Conservation (phyloP, 2,888 invertebrate species). For the Callosobruchus maculatus region DNA sequence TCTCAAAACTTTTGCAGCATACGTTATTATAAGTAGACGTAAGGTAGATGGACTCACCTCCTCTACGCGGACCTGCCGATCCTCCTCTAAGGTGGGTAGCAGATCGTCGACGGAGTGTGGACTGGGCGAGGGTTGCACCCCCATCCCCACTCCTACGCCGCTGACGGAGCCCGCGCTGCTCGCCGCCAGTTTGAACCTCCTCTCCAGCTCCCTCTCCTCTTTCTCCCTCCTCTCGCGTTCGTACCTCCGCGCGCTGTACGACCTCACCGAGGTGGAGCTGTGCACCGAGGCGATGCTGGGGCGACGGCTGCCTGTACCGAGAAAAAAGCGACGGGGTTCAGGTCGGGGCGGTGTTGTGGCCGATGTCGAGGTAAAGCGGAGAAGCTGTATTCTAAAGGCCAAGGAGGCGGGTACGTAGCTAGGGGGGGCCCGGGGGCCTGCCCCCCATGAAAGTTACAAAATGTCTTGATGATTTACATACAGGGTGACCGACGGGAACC, state of each 20-base stretch:
- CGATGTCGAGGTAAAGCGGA: too few species aligned
- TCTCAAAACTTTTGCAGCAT: too few species aligned
- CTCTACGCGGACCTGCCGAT: conserved; percentile 60
- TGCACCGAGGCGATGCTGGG: conserved; percentile 84
- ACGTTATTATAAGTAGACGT: too few species aligned
- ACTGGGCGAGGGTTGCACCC: conserved; percentile 62
- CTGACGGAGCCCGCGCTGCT: conserved; percentile 52
- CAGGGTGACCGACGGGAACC: too few species aligned
- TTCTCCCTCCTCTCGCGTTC: conserved; percentile 80
- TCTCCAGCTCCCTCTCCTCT: conserved; percentile 75
- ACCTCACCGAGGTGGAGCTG: conserved; percentile 78
- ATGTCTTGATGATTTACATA: too few species aligned
- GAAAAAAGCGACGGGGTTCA: too few species aligned
- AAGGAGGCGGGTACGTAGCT: too few species aligned
- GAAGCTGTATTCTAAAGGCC: too few species aligned
- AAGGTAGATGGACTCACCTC: neutral
- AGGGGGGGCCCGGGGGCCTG: too few species aligned
- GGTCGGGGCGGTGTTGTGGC: too few species aligned
- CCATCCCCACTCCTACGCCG: conserved; percentile 45
- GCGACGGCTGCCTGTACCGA: conserved; percentile 64
- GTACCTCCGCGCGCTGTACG: conserved; percentile 76
- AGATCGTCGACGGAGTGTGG: conserved; percentile 82
- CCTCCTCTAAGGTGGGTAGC: conserved; percentile 75
- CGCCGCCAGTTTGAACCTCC: conserved; percentile 60
- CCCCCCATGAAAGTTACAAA: too few species aligned